A percentile compares a stretch with the other conserved stretches of the same genome.
phyloP scores from a whole-genome alignment of 2,113 vertebrate genomes.

The Athene cunicularia region DNA sequence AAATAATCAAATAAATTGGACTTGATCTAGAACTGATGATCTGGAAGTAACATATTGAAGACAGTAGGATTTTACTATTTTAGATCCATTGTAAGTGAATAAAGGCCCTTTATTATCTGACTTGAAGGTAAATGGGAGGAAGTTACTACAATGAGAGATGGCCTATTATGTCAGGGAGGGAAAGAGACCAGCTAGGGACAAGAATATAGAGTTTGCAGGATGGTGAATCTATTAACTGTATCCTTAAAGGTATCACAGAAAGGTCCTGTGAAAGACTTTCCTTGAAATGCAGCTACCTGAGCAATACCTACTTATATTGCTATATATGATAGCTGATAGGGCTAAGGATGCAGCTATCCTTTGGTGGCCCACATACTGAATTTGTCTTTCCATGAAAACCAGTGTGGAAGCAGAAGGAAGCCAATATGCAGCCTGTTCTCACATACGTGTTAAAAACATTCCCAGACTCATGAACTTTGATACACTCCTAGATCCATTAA shows the following conservation, averaged over 20 bases:
- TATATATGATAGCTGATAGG: neutral
- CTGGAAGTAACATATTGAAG: constrained; percentile 9
- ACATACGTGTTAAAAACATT: neutral
- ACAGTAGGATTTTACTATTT: constrained; percentile 1
- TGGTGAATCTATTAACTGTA: neutral
- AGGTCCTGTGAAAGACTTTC: neutral
- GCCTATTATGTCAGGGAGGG: neutral
- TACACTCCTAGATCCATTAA: neutral
- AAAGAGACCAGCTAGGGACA: neutral
- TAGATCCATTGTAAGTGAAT: constrained; percentile 23
- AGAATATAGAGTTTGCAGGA: neutral
- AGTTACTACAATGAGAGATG: neutral
- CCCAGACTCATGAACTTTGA: neutral
- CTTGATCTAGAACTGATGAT: constrained; percentile 13
- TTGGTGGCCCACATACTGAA: neutral
- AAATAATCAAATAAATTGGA: neutral
- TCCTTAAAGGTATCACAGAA: neutral
- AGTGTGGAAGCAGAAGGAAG: neutral
- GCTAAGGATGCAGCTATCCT: neutral
- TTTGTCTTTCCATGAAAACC: neutral
- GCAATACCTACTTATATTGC: neutral
- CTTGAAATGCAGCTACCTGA: neutral
- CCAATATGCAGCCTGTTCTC: neutral
- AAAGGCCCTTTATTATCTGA: constrained; percentile 2
- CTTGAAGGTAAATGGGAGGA: constrained; percentile 8